Evolutionary conservation across 2,797 vertebrate genomes (phyloP), one percentile per base, ranked within the genome.

Genomic region (Lutjanus campechanus): DNA sequence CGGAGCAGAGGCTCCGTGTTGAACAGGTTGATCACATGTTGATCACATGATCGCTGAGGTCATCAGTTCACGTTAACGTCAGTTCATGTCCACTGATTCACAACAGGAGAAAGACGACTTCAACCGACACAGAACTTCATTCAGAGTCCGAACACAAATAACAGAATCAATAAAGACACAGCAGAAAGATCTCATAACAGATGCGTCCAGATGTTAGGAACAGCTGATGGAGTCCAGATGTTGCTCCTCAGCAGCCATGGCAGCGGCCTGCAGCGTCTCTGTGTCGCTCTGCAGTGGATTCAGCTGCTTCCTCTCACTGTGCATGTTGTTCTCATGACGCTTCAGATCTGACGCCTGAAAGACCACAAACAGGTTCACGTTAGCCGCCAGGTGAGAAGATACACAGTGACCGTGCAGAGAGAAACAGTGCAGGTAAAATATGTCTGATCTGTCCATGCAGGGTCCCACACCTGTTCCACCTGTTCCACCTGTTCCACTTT

Each of bases 251-350:
- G 98, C 98, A 0, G 98, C 98, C 97, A 99, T 98, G 1, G 98
- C 98, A 0, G 98, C 98, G 0, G 98, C 98, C 93, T 99, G 98
- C 83, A 99, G 96, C 25, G 98, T 96, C 84, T 99, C 98, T 0
- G 98, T 98, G 92, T 99, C 98, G 5, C 97, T 99, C 88, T 98
- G 97, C 82, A 98, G 95, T 3, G 86, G 82, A 11, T 89, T 88
- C 95, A 97, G 94, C 93, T 98, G 97, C 76, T 99, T 99, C 78
- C 98, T 96, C 79, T 99, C 98, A 46, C 97, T 98, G 94, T 99
- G 98, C 98, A 99, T 99, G 93, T 99, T 99, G 95, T 99, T 99
- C 92, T 99, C 98, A 0, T 99, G 98, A 47, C 98, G 96, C 94
- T 99, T 99, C 84, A 99, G 95, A 85, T 99, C 97, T 0, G 97